Conservation (phyloP, 1,140 invertebrate species). For the Aphis craccivora region DNA sequence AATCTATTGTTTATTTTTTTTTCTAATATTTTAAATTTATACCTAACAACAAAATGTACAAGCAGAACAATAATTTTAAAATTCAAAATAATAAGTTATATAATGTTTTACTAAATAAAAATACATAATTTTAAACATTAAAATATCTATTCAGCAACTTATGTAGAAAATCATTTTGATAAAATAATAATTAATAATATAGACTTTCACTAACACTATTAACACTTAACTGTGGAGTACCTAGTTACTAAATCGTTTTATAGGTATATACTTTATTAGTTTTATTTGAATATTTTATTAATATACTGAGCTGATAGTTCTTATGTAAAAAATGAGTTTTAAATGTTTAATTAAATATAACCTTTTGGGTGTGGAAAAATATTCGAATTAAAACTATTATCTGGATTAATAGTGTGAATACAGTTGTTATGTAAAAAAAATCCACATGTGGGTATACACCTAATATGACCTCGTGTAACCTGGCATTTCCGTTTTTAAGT, state of each 20-base stretch:
- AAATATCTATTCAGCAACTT: not conserved
- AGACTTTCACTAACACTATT: not conserved
- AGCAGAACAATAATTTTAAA: not conserved
- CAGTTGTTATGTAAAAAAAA: not conserved
- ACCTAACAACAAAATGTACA: not conserved
- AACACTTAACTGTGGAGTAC: not conserved
- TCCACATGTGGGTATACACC: not conserved
- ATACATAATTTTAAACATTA: not conserved
- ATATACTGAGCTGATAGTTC: not conserved
- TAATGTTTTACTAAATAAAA: not conserved
- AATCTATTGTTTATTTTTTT: not conserved
- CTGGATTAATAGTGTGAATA: not conserved
- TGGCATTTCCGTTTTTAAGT: not conserved
- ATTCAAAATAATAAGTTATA: not conserved
- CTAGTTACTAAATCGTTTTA: not conserved
- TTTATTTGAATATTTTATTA: too few relatives aligned
- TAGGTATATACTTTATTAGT: not conserved
- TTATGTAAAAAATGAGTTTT: not conserved
- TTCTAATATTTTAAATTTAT: not conserved
- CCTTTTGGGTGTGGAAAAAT: not conserved
- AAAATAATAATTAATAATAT: not conserved
- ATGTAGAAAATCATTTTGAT: not conserved
- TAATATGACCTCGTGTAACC: not conserved
- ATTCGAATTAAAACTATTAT: not conserved
- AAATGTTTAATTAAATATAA: not conserved